A percentile compares a stretch with the other conserved stretches of the same genome.
phyloP scores from a whole-genome alignment of 2,797 vertebrate genomes.

The Coluber constrictor region DNA sequence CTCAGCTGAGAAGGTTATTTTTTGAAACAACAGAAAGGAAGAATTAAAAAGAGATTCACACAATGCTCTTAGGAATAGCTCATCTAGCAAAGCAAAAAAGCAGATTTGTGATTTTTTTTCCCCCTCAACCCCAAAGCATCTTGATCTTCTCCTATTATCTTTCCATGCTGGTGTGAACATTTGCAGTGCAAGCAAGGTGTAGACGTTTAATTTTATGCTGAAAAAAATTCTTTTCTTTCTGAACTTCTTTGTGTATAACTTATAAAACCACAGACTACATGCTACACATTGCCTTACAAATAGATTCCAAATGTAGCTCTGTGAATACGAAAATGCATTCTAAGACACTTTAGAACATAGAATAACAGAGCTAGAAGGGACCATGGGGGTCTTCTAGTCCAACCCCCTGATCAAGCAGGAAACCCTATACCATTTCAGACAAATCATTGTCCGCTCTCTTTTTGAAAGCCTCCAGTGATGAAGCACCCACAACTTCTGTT shows the following conservation, averaged over 20 bases:
- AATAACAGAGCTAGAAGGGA: background rate
- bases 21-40: background rate
- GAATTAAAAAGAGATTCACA: background rate
- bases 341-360: background rate
- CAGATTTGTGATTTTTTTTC: background rate
- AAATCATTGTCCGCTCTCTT: background rate
- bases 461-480: background rate
- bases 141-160: background rate
- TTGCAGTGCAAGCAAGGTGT: background rate
- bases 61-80: background rate
- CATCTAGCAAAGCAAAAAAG: background rate
- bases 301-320: background rate
- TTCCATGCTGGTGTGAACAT: background rate
- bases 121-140: background rate
- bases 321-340: background rate
- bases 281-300: background rate
- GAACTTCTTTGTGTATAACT: background rate
- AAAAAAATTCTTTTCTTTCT: background rate
- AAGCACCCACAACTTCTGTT: background rate
- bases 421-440: background rate
- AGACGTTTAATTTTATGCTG: background rate
- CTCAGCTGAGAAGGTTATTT: rapidly evolving
- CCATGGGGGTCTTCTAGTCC: background rate
- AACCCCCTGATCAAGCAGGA: background rate
- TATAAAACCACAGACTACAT: background rate